Evolutionary conservation across 2,888 invertebrate genomes (phyloP).

Genomic region (Oegoconia quadripuncta): DNA sequence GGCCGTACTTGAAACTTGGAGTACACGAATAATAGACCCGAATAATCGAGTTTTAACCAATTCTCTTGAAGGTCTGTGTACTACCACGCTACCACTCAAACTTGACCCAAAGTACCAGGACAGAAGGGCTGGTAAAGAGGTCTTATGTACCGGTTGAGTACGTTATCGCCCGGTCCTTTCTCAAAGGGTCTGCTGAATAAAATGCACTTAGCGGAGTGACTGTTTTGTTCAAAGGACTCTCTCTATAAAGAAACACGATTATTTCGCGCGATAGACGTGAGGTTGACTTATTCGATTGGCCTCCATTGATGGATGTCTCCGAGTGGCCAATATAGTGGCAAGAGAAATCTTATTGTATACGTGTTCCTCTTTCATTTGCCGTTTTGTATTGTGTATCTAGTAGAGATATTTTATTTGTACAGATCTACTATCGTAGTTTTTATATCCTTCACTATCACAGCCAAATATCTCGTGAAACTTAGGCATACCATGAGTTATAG

Average conservation of each 20-base stretch:
- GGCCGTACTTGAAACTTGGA: slow-evolving; percentile 45
- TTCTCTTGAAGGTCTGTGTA: slow-evolving; percentile 44
- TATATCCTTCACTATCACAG: too few relatives aligned
- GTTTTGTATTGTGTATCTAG: too few relatives aligned
- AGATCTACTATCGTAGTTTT: too few relatives aligned
- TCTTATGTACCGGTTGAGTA: slow-evolving; percentile 21
- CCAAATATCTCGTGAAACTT: too few relatives aligned
- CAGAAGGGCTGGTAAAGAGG: neutral
- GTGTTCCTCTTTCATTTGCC: too few relatives aligned
- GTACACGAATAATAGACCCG: slow-evolving; percentile 51
- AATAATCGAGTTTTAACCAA: slow-evolving; percentile 68
- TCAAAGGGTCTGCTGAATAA: slow-evolving; percentile 57
- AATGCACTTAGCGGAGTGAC: slow-evolving; percentile 57
- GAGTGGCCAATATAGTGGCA: too few relatives aligned
- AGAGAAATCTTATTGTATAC: too few relatives aligned
- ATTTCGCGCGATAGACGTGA: slow-evolving; percentile 45
- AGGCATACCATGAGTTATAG: too few relatives aligned
- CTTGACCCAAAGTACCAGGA: slow-evolving; percentile 21
- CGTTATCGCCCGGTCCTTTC: slow-evolving; percentile 29
- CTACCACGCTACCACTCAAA: slow-evolving; percentile 26
- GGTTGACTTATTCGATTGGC: slow-evolving; percentile 29
- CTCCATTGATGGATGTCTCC: slow-evolving; percentile 24
- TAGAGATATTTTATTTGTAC: too few relatives aligned
- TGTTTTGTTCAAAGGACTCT: slow-evolving; percentile 50
- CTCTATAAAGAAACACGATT: slow-evolving; percentile 47